A percentile compares a stretch with the other conserved stretches of the same genome.
phyloP scores from a whole-genome alignment of 2,797 vertebrate species.

The Chrosomus eos region DNA sequence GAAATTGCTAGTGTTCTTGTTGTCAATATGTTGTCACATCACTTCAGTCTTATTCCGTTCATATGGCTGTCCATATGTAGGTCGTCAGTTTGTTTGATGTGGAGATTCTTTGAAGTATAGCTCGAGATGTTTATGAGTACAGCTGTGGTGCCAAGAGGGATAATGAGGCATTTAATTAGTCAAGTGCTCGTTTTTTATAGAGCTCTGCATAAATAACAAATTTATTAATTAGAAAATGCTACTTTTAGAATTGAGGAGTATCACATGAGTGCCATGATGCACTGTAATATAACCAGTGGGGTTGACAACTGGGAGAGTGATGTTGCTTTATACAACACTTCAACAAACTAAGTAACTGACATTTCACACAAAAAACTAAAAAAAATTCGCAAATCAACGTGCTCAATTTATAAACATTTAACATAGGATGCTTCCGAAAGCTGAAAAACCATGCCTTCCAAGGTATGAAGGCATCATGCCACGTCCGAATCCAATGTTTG shows the following conservation, averaged over 20 bases:
- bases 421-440: not conserved
- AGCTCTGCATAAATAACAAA: conserved; percentile 4
- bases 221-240: conserved; percentile 13
- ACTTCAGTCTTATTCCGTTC: not conserved
- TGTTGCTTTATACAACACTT: not conserved
- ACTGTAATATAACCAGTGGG: not conserved
- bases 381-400: not conserved
- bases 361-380: not conserved
- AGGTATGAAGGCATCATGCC: no score
- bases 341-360: not conserved
- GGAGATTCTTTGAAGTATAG: conserved; percentile 37
- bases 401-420: not conserved
- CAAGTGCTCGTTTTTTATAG: conserved; percentile 14
- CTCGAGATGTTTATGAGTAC: conserved; percentile 41
- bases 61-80: conserved; percentile 34
- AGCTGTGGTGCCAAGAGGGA: conserved; percentile 40
- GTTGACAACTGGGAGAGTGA: not conserved
- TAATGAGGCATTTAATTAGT: conserved; percentile 37
- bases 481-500: no score
- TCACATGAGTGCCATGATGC: not conserved
- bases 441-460: not conserved
- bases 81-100: conserved; percentile 51
- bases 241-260: not conserved
- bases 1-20: not conserved
- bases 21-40: not conserved